A percentile compares a stretch with the other conserved stretches of the same genome.
These are phyloP conservation scores for Micrasema longulum DNA, from an alignment of 1,140 invertebrate species.

Conservation along the genomic window DNA sequence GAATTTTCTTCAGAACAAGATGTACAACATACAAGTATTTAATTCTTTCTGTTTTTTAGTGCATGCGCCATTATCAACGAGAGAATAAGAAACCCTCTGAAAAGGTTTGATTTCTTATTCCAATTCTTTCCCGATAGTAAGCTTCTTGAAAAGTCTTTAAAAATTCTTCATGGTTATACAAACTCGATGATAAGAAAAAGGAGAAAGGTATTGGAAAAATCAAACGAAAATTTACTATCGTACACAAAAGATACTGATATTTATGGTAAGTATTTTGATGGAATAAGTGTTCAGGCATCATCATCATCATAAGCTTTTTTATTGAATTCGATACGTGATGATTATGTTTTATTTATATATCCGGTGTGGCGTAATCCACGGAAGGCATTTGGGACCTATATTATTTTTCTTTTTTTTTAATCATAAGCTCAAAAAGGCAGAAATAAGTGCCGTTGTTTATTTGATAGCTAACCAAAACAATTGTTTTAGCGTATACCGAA, in stretches of 20 bases:
- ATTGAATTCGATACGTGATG: too few species aligned
- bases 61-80: slow-evolving; percentile 60
- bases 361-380: too few species aligned
- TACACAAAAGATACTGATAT: slow-evolving; percentile 39
- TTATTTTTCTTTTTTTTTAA: too few species aligned
- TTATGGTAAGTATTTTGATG: slow-evolving; percentile 24
- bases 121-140: slow-evolving; percentile 58
- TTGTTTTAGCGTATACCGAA: too few species aligned
- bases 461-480: too few species aligned
- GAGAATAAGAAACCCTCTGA: slow-evolving; percentile 61
- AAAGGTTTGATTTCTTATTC: slow-evolving; percentile 60
- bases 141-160: slow-evolving; percentile 69
- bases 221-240: slow-evolving; percentile 55
- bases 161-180: slow-evolving; percentile 77
- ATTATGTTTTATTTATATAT: too few species aligned
- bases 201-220: slow-evolving; percentile 58
- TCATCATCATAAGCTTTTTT: too few species aligned
- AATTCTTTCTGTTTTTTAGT: slow-evolving; percentile 36
- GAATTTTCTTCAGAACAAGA: neutral
- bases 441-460: too few species aligned
- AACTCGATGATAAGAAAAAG: slow-evolving; percentile 69
- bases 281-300: neutral
- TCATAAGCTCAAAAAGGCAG: too few species aligned
- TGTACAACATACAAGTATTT: neutral
- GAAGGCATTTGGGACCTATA: too few species aligned